Evolutionary conservation across 2,888 invertebrate genomes (phyloP).

Genomic region (Dastarcus helophoroides): DNA sequence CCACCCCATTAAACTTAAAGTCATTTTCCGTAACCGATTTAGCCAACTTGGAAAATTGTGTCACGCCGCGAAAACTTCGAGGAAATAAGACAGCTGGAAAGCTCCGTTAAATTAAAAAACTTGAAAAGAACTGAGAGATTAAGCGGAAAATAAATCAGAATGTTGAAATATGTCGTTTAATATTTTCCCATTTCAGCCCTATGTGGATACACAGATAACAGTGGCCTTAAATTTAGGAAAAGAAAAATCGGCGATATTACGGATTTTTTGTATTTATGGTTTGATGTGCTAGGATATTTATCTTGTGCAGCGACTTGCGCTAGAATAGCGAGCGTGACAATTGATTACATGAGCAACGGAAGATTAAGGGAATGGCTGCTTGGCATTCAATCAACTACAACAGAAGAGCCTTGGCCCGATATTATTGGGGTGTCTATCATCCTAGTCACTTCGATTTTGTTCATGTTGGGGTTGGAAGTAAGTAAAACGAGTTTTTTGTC

Average conservation of each 20-base stretch:
- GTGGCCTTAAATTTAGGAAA: slow-evolving; percentile 28
- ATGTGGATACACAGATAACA: too few relatives aligned
- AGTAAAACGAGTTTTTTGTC: slow-evolving; percentile 10
- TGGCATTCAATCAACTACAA: slow-evolving; percentile 45
- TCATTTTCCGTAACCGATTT: too few relatives aligned
- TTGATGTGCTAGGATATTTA: slow-evolving; percentile 46
- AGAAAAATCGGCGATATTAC: slow-evolving; percentile 42
- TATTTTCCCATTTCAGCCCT: too few relatives aligned
- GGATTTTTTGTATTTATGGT: slow-evolving; percentile 49
- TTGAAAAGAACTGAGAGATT: too few relatives aligned
- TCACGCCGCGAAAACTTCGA: too few relatives aligned
- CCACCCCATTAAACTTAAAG: too few relatives aligned
- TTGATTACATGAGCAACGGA: slow-evolving; percentile 50
- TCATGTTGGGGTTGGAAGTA: slow-evolving; percentile 54
- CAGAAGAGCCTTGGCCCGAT: slow-evolving; percentile 54
- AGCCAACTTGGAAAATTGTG: too few relatives aligned
- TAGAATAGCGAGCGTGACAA: slow-evolving; percentile 48
- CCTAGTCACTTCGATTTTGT: slow-evolving; percentile 48
- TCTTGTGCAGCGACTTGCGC: slow-evolving; percentile 51
- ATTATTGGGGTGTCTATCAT: slow-evolving; percentile 50
- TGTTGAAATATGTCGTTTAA: too few relatives aligned
- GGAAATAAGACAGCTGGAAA: too few relatives aligned
- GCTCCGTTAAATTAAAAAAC: too few relatives aligned
- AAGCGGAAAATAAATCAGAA: too few relatives aligned
- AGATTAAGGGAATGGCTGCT: slow-evolving; percentile 49